Evolutionary conservation across 2,888 invertebrate genomes (phyloP).

Genomic region (Saturnia pavonia): DNA sequence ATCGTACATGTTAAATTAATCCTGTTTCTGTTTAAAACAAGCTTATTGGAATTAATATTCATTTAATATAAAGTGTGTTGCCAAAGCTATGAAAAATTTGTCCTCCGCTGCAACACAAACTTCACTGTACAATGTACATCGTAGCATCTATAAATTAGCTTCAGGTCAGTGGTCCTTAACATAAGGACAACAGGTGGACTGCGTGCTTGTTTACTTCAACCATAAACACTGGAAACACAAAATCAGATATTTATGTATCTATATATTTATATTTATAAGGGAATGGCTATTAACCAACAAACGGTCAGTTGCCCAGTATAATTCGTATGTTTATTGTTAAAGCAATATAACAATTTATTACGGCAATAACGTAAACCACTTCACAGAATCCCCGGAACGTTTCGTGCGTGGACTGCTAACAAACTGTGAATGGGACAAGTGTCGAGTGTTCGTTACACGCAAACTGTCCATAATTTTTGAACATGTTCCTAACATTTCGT

Average conservation of each 20-base stretch:
- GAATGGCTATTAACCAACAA: constrained; percentile 1
- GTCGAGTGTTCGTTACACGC: constrained; percentile 21
- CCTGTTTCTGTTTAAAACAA: no score
- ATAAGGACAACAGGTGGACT: no score
- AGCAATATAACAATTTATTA: constrained; percentile 19
- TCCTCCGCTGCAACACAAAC: no score
- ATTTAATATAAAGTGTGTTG: no score
- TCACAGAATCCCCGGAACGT: constrained; percentile 21
- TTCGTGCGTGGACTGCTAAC: constrained; percentile 21
- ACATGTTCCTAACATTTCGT: constrained; percentile 24
- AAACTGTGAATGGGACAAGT: constrained; percentile 21
- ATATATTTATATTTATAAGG: neutral
- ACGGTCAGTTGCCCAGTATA: neutral
- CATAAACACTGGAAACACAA: neutral
- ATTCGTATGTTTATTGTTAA: constrained; percentile 13
- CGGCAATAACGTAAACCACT: constrained; percentile 21
- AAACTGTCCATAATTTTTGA: constrained; percentile 28
- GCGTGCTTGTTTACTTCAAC: neutral
- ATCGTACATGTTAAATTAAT: no score
- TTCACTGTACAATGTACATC: no score
- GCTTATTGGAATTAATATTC: no score
- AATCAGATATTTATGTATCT: neutral
- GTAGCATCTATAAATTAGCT: no score
- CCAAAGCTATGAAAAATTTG: no score
- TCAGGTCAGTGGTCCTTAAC: no score